Base-by-base conservation (phyloP, 2,797 vertebrate genomes). In the Gallinago solitaria region DNA sequence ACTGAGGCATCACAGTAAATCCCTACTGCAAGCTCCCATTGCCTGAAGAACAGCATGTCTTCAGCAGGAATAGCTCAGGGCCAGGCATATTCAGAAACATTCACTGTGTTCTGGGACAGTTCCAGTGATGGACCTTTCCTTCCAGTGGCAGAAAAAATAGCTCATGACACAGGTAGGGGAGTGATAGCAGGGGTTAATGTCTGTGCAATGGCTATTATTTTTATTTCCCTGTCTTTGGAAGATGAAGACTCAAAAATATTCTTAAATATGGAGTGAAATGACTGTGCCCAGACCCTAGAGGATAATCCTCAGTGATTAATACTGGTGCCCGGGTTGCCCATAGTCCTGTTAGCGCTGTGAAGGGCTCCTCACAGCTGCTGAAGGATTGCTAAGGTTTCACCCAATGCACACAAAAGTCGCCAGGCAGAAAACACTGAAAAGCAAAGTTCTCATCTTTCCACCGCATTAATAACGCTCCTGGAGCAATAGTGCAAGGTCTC, bases 141-240 rank as follows among this genome's bases (percentile, higher is more conserved):
- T 78, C 71, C 63, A 82, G 53, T 6, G 1, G 83, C 54, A 93
- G 48, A 63, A 79, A 67, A 69, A 82, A 53, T 2, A 1, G 74
- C 63, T 93, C 39, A 17, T 28, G 51, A 25, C 73, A 67, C 33
- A 88, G 65, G 27, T 27, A 33, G 33, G 27, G 35, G n/a, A 82
- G 70, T 1, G 9, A 87, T 3, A 60, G 53, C 1, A 6, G 16
- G n/a, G 12, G 61, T 68, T 89, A 89, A 68, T 13, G 30, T 21
- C 74, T 61, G 18, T 50, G 45, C 12, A 57, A 75, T 3, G 23
- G 14, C 53, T 84, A 30, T 60, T 83, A 74, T 64, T 88, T 93
- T 91, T 85, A 89, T 83, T 93, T 93, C 53, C 35, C 32, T 74
- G 68, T 35, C 77, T 57, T 77, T 74, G 60, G 53, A 92, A 93